Evolutionary conservation across 2,113 vertebrate species (phyloP).

Genomic region (Mugil cephalus): DNA sequence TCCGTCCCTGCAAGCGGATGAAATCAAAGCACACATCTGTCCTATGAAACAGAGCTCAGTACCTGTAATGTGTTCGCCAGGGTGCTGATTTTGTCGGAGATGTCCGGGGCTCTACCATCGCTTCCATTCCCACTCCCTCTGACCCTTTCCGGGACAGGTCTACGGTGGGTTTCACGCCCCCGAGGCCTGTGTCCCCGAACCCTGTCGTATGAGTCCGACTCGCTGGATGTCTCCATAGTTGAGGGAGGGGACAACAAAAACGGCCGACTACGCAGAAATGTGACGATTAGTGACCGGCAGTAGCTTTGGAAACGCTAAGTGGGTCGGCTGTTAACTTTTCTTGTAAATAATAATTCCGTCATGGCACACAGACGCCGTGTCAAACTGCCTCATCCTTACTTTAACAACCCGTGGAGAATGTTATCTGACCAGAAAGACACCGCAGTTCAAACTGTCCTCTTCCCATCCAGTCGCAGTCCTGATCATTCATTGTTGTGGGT

Average conservation of each 20-base stretch:
- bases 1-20: neutral
- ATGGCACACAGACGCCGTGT: neutral
- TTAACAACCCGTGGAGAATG: neutral
- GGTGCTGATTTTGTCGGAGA: constrained; percentile 91
- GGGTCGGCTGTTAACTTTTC: neutral
- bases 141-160: constrained; percentile 41
- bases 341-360: neutral
- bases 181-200: constrained; percentile 66
- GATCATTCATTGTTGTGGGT: constrained; percentile 48
- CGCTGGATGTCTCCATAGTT: constrained; percentile 92
- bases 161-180: constrained; percentile 74
- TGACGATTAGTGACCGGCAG: neutral
- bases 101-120: constrained; percentile 69
- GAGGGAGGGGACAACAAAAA: neutral
- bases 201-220: constrained; percentile 84
- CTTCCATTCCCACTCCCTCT: constrained; percentile 36
- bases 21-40: neutral
- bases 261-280: neutral
- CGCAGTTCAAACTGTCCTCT: neutral
- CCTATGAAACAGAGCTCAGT: neutral
- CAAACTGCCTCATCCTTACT: constrained; percentile 9
- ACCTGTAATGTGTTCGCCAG: constrained; percentile 94
- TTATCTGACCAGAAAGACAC: neutral
- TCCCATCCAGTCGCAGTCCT: neutral
- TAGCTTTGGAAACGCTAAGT: neutral